phyloP scores from a whole-genome alignment of 92 coral and sea anemone species.

The Palythoa caribaeorum region DNA sequence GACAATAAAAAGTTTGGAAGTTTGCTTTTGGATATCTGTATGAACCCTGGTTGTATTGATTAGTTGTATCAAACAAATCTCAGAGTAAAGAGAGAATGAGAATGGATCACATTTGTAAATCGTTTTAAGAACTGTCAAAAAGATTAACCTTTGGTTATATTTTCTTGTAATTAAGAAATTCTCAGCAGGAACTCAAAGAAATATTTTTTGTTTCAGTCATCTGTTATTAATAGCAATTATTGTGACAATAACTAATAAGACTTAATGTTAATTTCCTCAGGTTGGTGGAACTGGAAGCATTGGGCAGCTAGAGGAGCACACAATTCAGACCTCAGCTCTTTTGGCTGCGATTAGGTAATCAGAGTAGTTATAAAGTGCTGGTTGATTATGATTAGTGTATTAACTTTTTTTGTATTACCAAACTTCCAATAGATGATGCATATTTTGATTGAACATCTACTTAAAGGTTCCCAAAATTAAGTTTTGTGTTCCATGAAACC shows the following conservation, averaged over 20 bases:
- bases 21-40: too few species aligned
- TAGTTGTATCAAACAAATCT: too few species aligned
- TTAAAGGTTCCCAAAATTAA: too few species aligned
- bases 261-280: not conserved
- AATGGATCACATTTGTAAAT: not conserved
- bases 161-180: not conserved
- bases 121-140: not conserved
- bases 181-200: not conserved
- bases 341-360: conserved; percentile 84
- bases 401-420: too few species aligned
- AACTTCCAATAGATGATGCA: too few species aligned
- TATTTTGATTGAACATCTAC: too few species aligned
- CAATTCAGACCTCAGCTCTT: conserved; percentile 81
- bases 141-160: not conserved
- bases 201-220: not conserved
- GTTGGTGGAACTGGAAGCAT: conserved; percentile 2
- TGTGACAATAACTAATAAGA: not conserved
- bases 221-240: not conserved
- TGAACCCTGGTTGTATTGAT: too few species aligned
- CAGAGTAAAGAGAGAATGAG: too few species aligned
- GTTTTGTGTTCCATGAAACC: too few species aligned
- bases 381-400: too few species aligned
- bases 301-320: conserved; percentile 71
- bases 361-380: too few species aligned
- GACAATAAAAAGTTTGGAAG: too few species aligned